A percentile compares a stretch with the other conserved stretches of the same genome.
phyloP scores from a whole-genome alignment of 2,888 invertebrate species.

The Drosophila glabriapex region DNA sequence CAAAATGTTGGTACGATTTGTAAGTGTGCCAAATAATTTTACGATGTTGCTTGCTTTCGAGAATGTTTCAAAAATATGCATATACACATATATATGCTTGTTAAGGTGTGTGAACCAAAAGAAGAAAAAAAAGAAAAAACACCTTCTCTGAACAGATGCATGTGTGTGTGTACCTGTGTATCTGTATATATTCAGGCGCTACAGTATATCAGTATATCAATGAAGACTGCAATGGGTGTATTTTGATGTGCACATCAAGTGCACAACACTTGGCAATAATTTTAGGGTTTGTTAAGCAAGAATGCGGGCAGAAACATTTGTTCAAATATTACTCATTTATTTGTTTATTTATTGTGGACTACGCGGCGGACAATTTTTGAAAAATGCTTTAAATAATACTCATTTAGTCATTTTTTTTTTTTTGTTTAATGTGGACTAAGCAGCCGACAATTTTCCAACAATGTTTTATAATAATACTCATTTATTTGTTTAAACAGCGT shows the following conservation, averaged over 20 bases:
- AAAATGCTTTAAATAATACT: neutral
- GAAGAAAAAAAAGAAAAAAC: neutral
- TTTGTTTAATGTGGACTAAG: neutral
- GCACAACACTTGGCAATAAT: neutral
- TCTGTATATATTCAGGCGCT: neutral
- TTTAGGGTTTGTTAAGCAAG: neutral
- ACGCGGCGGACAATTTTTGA: neutral
- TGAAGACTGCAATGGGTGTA: neutral
- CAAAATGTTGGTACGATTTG: constrained; percentile 31
- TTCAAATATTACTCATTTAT: neutral
- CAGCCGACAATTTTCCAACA: neutral
- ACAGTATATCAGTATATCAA: constrained; percentile 5
- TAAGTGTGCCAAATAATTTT: constrained; percentile 72
- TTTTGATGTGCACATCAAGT: neutral
- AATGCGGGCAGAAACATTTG: constrained; percentile 1
- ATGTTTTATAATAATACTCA: neutral
- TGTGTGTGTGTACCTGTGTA: neutral
- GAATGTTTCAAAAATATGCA: constrained; percentile 61
- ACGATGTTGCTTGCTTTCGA: constrained; percentile 39
- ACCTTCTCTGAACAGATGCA: constrained; percentile 4
- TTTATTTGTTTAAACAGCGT: too few species aligned
- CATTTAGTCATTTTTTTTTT: neutral
- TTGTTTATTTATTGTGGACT: neutral
- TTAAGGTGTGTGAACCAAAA: neutral
- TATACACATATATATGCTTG: neutral